Base-by-base conservation (phyloP, 1,140 invertebrate genomes). In the Apocrypta bakeri region DNA sequence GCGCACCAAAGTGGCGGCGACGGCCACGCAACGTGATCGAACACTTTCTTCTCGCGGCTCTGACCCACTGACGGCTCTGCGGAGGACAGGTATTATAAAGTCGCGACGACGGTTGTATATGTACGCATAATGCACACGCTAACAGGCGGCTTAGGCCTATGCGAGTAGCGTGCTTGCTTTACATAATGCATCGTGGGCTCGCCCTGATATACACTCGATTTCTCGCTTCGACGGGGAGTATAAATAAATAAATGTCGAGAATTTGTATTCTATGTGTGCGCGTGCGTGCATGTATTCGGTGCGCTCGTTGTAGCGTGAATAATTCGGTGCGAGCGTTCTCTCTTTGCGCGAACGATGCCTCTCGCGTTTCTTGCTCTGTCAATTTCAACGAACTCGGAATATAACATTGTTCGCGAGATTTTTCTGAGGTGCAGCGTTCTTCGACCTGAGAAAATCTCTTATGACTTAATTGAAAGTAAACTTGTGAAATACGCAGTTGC, bases 11-110 rank as follows among this genome's bases (percentile, higher is more conserved):
- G n/a, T n/a, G n/a, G n/a, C n/a, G n/a, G n/a, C 63, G 25, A 1
- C 63, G 9, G 25, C 48, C 6, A 1, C 64, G 4, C 24, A 66
- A 66, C 25, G 63, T 66, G 63, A 56, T 56, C 48, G 48, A 17
- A 56, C 48, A 56, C 68, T 71, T 71, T 71, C 68, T 33, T 71
- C 63, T 25, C 61, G 61, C 61, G 61, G 61, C 14, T 63, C 66
- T 71, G 68, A 71, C 68, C 68, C 68, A 71, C 27, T 71, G 31
- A 56, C 21, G 48, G 48, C 48, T 56, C 48, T 21, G 48, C 48
- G 17, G 68, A 71, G 68, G 68, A 71, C 68, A 37, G 29, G 31
- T 29, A 71, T 71, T 71, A 71, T 71, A 33, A 29, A 29, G 79
- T 71, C 33, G 56, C 40, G 25, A 24, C 66, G 40, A n/a, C 4